Base-by-base conservation (phyloP, 2,113 vertebrate species). In the Myotis yumanensis region DNA sequence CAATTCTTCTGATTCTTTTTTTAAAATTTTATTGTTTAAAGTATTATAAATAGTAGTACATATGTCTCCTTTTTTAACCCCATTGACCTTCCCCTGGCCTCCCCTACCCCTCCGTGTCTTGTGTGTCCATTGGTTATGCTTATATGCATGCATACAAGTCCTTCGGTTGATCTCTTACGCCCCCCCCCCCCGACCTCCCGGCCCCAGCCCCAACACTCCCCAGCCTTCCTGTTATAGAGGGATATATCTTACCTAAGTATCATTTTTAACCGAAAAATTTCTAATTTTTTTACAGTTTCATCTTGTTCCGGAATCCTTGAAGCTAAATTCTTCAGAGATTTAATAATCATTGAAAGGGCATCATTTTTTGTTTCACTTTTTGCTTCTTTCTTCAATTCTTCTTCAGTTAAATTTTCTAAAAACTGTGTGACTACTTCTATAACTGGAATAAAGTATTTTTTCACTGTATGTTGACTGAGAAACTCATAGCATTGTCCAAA, bases 201-300 rank as follows among this genome's bases (percentile, higher is more conserved):
- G n/a, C n/a, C 46, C 10, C 2, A 7, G 8, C 46, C 46, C 46
- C 46, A 46, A 46, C 2, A 46, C 46, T 46, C 46, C 46, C 46
- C 46, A 46, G 46, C 46, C 46, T 46, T 46, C 46, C 11, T 46
- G 46, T n/a, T 2, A 79, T 96, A 69, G 4, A 86, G 57, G 66
- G 83, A 69, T 20, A 62, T 64, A 86, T 35, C 99, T 99, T 97
- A 99, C 99, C 99, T 99, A 99, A 99, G 99, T 98, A 99, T 99
- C 99, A 99, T 99, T 99, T 99, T 99, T 98, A 99, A 99, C 96
- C 99, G 99, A 99, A 99, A 99, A 98, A 99, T 99, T 98, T 99
- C 99, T 99, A 99, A 99, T 97, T 99, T 99, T 98, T 99, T 99
- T 98, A 99, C 98, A 6, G 99, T 99, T 98, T 99, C 99, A 98